Conservation (phyloP, 1,140 invertebrate genomes). For the Formica exsecta region DNA sequence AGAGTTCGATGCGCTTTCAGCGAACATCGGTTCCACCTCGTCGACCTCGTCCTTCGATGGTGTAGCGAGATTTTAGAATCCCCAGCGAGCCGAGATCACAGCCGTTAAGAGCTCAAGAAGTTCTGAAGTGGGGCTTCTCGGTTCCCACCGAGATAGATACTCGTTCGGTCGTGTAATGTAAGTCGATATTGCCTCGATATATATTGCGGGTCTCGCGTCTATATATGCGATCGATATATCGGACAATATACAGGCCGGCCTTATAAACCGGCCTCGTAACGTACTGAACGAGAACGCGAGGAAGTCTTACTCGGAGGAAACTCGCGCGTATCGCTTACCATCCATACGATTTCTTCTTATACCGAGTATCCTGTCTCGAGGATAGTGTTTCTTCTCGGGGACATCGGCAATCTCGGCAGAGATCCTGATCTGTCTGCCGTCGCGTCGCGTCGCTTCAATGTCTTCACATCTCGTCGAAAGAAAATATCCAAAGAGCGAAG, state of each 20-base stretch:
- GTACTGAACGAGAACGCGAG: slow-evolving; percentile 43
- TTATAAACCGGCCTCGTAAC: slow-evolving; percentile 19
- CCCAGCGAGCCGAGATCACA: slow-evolving; percentile 38
- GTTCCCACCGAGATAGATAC: slow-evolving; percentile 83
- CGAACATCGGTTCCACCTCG: slow-evolving; percentile 26
- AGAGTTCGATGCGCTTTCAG: slow-evolving; percentile 39
- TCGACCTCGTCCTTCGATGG: slow-evolving; percentile 23
- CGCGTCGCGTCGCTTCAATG: neutral
- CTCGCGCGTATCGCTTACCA: slow-evolving; percentile 81
- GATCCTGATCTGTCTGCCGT: neutral
- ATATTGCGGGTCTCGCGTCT: slow-evolving; percentile 56
- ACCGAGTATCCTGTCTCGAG: slow-evolving; percentile 79
- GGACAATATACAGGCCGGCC: neutral
- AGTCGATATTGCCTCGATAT: slow-evolving; percentile 82
- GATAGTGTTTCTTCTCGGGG: slow-evolving; percentile 78
- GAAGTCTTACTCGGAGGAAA: slow-evolving; percentile 81
- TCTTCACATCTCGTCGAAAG: neutral
- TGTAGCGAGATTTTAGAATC: slow-evolving; percentile 37
- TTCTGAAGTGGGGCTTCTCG: slow-evolving; percentile 79
- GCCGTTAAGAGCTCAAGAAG: slow-evolving; percentile 67
- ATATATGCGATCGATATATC: slow-evolving; percentile 59
- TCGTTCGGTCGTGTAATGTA: slow-evolving; percentile 82
- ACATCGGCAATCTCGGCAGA: slow-evolving; percentile 58
- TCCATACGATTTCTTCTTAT: slow-evolving; percentile 81
- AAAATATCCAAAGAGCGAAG: neutral